Base-by-base conservation (phyloP, 2,888 invertebrate genomes). In the Hirtodrosophila confusa region DNA sequence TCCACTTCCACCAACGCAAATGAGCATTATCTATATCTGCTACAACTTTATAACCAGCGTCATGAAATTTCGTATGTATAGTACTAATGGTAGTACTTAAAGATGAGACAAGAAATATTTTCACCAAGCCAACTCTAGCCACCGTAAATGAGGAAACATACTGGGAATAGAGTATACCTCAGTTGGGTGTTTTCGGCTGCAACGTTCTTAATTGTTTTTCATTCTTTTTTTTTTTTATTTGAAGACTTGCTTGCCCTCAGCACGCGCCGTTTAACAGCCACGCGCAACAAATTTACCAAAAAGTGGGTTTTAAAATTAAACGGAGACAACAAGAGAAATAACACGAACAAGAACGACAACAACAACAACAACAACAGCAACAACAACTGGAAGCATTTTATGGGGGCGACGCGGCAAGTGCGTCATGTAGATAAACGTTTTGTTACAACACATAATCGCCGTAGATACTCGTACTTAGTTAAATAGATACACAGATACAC, bases 391-490 rank as follows among this genome's bases (percentile, higher is more conserved):
- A 33, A 65, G 61, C 55, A 51, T 57, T 72, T 69, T 58, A 39
- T 35, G 54, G 43, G 41, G 45, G 41, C 55, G 47, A 44, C 57
- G 17, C 17, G 17, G 17, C 17, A 50, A 64, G 45, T 60, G 72
- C 69, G 68, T 63, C 60, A 75, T 82, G 84, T 69, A 82, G 80
- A 80, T 86, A 82, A 86, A 86, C 86, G 86, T 86, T 83, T 86
- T 86, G 73, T 80, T 63, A 80, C 80, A 86, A 70, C 77, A 75
- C 65, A 77, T 80, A 86, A 86, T 78, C 75, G 78, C 66, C 62
- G 75, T 57, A 60, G 69, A 62, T 69, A 68, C 73, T 57, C 55
- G 50, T 70, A 63, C 37, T 54, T 75, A 77, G 65, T 37, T 54
- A 39, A 51, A 75, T 53, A 70, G 33, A 67, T 47, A 55, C 50